Evolutionary conservation across 2,113 vertebrate species (phyloP).

Genomic region (Trinectes maculatus): DNA sequence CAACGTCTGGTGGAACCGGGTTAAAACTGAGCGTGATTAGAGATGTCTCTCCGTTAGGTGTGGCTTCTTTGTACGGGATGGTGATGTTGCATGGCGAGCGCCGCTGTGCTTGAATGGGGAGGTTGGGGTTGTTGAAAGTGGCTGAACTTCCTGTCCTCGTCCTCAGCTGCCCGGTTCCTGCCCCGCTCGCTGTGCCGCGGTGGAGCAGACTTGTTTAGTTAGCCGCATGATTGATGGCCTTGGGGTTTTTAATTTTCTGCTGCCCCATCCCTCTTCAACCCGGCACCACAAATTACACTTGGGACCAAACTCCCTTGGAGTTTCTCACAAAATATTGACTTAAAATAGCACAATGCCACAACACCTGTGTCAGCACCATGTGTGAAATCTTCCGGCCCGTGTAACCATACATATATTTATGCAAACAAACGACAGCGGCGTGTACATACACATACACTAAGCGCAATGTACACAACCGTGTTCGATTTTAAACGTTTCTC

Average conservation of each 20-base stretch:
- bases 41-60: slow-evolving; percentile 18
- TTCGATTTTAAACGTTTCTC: too few relatives aligned
- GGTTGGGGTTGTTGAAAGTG: slow-evolving; percentile 59
- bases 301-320: slow-evolving; percentile 41
- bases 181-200: slow-evolving; percentile 52
- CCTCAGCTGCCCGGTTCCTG: slow-evolving; percentile 52
- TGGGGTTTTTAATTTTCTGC: slow-evolving; percentile 74
- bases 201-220: slow-evolving; percentile 69
- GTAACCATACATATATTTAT: neutral
- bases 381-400: slow-evolving; percentile 27
- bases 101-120: slow-evolving; percentile 40
- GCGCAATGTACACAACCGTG: neutral
- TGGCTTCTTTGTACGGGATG: slow-evolving; percentile 1
- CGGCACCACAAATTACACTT: slow-evolving; percentile 72
- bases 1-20: neutral
- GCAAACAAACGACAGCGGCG: neutral
- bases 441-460: neutral
- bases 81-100: slow-evolving; percentile 20
- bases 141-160: slow-evolving; percentile 65
- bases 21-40: neutral
- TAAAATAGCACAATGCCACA: slow-evolving; percentile 65
- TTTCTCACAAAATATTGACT: slow-evolving; percentile 71
- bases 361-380: slow-evolving; percentile 73
- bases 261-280: slow-evolving; percentile 61
- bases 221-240: slow-evolving; percentile 70